phyloP scores from a whole-genome alignment of 2,113 vertebrate genomes.

The Zosterops lateralis region DNA sequence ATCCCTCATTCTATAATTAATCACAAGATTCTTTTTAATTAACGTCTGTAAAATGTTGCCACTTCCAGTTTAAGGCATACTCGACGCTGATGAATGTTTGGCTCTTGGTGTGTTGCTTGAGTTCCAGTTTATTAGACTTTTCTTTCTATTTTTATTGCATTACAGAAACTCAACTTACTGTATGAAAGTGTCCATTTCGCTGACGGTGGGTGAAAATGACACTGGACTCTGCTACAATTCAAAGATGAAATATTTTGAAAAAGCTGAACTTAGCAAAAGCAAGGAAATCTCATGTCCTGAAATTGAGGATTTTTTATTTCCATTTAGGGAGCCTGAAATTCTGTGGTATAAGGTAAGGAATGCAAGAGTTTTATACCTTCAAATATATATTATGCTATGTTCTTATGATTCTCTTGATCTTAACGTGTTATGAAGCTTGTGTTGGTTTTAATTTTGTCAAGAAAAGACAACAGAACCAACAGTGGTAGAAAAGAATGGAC shows the following conservation, averaged over 20 bases:
- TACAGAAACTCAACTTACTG: constrained; percentile 97
- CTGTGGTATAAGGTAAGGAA: constrained; percentile 94
- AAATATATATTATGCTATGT: background rate
- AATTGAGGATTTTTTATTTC: constrained; percentile 90
- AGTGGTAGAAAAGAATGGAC: background rate
- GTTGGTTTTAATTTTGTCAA: background rate
- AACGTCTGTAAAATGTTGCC: background rate
- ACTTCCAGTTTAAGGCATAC: background rate
- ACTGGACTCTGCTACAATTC: constrained; percentile 97
- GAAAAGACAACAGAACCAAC: background rate
- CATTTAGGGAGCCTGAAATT: constrained; percentile 87
- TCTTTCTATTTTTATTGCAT: constrained; percentile 66
- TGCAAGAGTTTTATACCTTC: background rate
- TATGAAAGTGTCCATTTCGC: constrained; percentile 98
- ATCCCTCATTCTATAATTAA: background rate
- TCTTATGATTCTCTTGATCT: background rate
- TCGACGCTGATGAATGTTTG: background rate
- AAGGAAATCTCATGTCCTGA: constrained; percentile 93
- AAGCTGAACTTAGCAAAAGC: constrained; percentile 96
- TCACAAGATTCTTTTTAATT: background rate
- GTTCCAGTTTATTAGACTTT: background rate
- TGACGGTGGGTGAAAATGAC: constrained; percentile 95
- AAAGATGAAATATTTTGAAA: constrained; percentile 97
- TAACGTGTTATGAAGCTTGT: background rate
- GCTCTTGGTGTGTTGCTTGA: rapidly evolving